These are phyloP conservation scores for Prionace glauca DNA, from an alignment of 2,797 vertebrate species.

Conservation along the genomic window DNA sequence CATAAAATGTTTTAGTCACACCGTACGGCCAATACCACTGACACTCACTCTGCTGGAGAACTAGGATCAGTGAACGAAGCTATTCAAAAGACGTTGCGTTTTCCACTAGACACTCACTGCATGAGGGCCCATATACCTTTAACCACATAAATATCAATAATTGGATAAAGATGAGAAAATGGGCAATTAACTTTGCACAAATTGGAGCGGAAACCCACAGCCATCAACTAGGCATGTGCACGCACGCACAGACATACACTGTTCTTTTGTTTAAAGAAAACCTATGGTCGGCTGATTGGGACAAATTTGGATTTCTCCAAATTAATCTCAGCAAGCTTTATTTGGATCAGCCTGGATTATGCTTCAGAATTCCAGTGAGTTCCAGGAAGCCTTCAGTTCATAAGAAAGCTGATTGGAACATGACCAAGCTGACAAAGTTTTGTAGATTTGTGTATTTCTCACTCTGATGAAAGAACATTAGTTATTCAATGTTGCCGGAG, in stretches of 20 bases:
- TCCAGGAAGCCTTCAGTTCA: slow-evolving; percentile 16
- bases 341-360: slow-evolving; percentile 1
- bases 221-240: background rate
- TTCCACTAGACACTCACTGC: background rate
- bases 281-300: background rate
- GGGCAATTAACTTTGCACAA: background rate
- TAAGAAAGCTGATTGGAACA: background rate
- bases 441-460: background rate
- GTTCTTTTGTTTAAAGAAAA: slow-evolving; percentile 5
- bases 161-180: background rate
- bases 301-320: slow-evolving; percentile 10
- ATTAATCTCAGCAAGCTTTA: slow-evolving; percentile 16
- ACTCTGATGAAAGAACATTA: background rate
- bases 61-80: background rate
- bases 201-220: background rate
- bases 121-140: background rate
- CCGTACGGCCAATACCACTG: background rate
- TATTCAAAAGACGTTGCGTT: background rate
- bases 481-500: background rate
- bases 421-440: background rate
- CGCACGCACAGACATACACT: background rate
- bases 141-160: background rate
- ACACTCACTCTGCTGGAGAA: background rate
- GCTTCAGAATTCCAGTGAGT: background rate
- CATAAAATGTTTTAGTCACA: background rate